Conservation (phyloP, 2,113 vertebrate genomes). For the Gambusia affinis region DNA sequence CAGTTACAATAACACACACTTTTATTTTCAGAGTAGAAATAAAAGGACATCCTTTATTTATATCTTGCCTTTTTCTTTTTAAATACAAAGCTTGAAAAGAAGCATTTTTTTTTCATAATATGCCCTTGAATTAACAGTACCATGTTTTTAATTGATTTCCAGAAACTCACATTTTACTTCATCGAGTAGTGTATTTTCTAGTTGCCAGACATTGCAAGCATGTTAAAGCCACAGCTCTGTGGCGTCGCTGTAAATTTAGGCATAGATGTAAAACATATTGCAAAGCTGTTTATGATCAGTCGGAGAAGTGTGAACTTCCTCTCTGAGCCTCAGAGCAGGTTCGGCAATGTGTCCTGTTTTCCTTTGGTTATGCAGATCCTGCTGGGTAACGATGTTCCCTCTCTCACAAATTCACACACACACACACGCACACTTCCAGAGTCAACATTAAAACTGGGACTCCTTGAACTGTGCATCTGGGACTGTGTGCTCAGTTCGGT, state of each 20-base stretch:
- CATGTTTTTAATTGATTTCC: conserved; percentile 30
- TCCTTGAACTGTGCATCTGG: conserved; percentile 79
- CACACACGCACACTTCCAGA: conserved; percentile 62
- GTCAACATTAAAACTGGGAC: conserved; percentile 76
- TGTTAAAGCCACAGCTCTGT: conserved; percentile 36
- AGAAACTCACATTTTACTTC: conserved; percentile 20
- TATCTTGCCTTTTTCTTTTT: background rate
- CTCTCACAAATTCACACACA: conserved; percentile 17
- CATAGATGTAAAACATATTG: conserved; percentile 27
- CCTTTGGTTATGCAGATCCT: conserved; percentile 69
- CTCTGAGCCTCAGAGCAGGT: conserved; percentile 63
- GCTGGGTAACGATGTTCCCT: conserved; percentile 65
- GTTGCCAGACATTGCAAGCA: conserved; percentile 45
- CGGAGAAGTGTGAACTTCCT: conserved; percentile 65
- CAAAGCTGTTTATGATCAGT: conserved; percentile 71
- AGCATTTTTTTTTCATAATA: background rate
- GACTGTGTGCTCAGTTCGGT: conserved; percentile 73
- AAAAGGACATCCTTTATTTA: conserved; percentile 5
- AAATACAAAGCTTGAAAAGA: background rate
- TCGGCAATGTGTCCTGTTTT: conserved; percentile 73
- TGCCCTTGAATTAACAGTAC: conserved; percentile 2
- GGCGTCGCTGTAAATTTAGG: conserved; percentile 47
- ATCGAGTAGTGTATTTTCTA: conserved; percentile 25
- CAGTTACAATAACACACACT: conserved; percentile 36
- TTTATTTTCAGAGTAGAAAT: conserved; percentile 36